Conservation (phyloP, 1,140 invertebrate species). For the Linepithema humile region DNA sequence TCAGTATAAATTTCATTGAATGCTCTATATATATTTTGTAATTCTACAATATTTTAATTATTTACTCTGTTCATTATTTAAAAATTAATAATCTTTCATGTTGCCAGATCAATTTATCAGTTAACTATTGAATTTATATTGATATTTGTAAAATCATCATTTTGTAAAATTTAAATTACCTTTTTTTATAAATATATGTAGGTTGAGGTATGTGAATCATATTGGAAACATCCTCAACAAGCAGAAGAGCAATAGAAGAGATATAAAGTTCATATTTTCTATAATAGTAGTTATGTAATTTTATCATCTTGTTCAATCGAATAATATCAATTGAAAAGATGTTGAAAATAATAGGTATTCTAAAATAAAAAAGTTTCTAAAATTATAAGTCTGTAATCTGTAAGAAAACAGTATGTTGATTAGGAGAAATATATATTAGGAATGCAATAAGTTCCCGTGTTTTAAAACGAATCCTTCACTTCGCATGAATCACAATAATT, state of each 20-base stretch:
- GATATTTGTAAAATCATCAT: too few relatives aligned
- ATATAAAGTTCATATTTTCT: conserved; percentile 19
- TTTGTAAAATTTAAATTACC: background rate
- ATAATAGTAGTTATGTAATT: background rate
- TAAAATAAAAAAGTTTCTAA: too few relatives aligned
- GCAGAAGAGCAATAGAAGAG: conserved; percentile 39
- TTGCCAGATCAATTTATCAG: background rate
- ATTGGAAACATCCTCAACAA: background rate
- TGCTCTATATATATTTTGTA: background rate
- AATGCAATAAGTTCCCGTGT: background rate
- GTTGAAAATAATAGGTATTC: conserved; percentile 2
- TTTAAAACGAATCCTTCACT: conserved; percentile 45
- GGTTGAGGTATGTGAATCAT: background rate
- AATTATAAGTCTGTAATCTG: too few relatives aligned
- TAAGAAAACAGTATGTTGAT: too few relatives aligned
- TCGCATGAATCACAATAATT: conserved; percentile 61
- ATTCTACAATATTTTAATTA: background rate
- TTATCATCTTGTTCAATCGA: background rate
- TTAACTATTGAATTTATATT: too few relatives aligned
- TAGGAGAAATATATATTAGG: background rate
- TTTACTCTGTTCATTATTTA: background rate
- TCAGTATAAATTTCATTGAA: conserved; percentile 24
- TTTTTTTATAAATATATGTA: conserved; percentile 6
- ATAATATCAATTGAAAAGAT: background rate
- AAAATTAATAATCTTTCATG: background rate